Evolutionary conservation across 2,888 invertebrate species (phyloP), one percentile per base, ranked within the genome.

Genomic region (Drosophila silvestris): DNA sequence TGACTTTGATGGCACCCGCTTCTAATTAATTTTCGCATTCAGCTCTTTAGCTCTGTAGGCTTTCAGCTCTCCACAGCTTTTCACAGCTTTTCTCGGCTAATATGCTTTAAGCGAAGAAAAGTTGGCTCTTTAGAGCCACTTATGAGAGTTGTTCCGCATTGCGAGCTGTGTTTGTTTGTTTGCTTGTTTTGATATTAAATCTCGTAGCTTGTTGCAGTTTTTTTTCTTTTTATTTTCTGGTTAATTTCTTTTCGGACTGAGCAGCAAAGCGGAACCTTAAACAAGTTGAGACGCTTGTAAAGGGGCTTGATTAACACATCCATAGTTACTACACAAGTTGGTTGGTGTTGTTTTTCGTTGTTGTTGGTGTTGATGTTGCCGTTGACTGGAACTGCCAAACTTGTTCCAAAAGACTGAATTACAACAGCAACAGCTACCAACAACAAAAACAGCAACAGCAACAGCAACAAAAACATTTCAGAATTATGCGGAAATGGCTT

Each of bases 401-500:
- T 83, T 89, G 87, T 85, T 85, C 84, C 81, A 69, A 71, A 57
- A 80, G 47, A 70, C 59, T 70, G 74, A 52, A 1, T 63, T 51
- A 32, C 57, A 64, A 47, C 66, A 56, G 28, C 22, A 35, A 58
- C 30, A 60, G 7, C 44, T 44, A 47, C 16, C 44, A 58, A 5
- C 41, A 39, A 54, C 26, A 60, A 56, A 60, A 64, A 41, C 62
- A 54, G 33, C 26, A 33, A 53, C 28, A 63, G 2, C 39, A 56
- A 2, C 41, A 35, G 30, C 30, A 63, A 59, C 52, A 52, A 64
- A 54, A 64, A 70, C 56, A 58, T 67, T 74, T 77, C 75, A 85
- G 89, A 85, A 85, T 89, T 78, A 90, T 85, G 87, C 89, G 91
- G 91, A 85, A 85, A 85, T 90, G 74, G 71, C 72, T 80, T 80